Conservation (phyloP, 2,113 vertebrate species). For the Myiozetetes cayanensis region DNA sequence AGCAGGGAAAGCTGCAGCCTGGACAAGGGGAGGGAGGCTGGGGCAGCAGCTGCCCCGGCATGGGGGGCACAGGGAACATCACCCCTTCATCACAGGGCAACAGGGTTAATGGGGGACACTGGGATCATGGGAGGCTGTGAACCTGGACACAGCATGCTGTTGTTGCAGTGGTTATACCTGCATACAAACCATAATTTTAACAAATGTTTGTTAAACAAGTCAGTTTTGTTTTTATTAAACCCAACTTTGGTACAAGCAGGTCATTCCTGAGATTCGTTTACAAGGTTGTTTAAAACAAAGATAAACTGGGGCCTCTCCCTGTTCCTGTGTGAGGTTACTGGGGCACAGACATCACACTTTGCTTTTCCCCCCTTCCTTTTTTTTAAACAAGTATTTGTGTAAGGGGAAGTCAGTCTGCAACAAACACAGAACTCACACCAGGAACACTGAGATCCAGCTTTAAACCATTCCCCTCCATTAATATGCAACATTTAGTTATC, state of each 20-base stretch:
- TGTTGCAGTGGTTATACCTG: not conserved
- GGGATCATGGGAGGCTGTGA: not conserved
- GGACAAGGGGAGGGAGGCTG: not conserved
- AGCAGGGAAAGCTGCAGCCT: not conserved
- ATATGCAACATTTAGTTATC: not conserved
- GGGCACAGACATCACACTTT: not conserved
- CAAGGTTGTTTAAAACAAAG: slow-evolving; percentile 2
- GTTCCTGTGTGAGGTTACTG: not conserved
- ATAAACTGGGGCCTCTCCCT: not conserved
- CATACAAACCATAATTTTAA: not conserved
- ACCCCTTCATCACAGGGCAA: not conserved
- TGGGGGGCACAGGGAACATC: not conserved
- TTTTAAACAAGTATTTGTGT: not conserved
- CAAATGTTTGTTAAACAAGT: slow-evolving; percentile 39
- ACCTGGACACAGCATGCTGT: not conserved
- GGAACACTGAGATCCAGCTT: not conserved
- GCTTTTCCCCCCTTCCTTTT: not conserved
- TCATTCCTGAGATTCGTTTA: slow-evolving; percentile 15
- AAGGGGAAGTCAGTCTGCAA: not conserved
- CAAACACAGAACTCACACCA: not conserved
- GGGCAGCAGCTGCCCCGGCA: not conserved
- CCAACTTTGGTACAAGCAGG: slow-evolving; percentile 38
- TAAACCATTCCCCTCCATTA: not conserved
- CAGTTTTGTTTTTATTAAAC: slow-evolving; percentile 55
- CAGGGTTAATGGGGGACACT: not conserved